These are phyloP conservation scores for Labia minor DNA, from an alignment of 2,888 invertebrate genomes.

Conservation along the genomic window DNA sequence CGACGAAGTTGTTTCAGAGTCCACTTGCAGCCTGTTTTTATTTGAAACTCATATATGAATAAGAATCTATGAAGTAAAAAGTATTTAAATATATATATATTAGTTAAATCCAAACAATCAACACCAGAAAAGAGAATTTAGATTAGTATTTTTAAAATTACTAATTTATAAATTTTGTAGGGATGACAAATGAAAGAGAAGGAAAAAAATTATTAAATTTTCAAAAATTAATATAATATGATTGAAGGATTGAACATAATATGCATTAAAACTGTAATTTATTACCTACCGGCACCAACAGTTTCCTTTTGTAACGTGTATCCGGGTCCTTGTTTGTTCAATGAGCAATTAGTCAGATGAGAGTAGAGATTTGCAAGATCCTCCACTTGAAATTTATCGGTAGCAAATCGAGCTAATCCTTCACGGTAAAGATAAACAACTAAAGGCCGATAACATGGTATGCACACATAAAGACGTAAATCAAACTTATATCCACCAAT, in stretches of 20 bases:
- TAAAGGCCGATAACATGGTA: conserved; percentile 76
- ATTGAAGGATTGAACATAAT: too few relatives aligned
- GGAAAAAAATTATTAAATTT: too few relatives aligned
- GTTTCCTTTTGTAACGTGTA: conserved; percentile 73
- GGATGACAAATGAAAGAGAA: too few relatives aligned
- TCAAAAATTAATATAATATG: too few relatives aligned
- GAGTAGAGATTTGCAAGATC: conserved; percentile 74
- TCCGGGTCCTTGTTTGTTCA: conserved; percentile 78
- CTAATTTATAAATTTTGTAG: too few relatives aligned
- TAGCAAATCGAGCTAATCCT: conserved; percentile 70
- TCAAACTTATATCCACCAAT: conserved; percentile 90
- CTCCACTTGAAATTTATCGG: conserved; percentile 72
- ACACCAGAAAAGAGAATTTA: too few relatives aligned
- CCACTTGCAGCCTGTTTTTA: conserved; percentile 67
- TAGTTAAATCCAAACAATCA: too few relatives aligned
- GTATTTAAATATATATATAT: background rate
- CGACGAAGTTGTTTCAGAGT: conserved; percentile 65
- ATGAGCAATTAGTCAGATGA: conserved; percentile 82
- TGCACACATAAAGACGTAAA: conserved; percentile 77
- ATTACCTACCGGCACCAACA: conserved; percentile 57
- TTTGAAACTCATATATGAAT: background rate
- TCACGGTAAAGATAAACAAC: conserved; percentile 81
- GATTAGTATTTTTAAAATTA: too few relatives aligned
- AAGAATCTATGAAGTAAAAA: background rate
- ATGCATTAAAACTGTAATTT: too few relatives aligned